Evolutionary conservation across 2,113 vertebrate genomes (phyloP).

Genomic region (Hyperopisus bebe): DNA sequence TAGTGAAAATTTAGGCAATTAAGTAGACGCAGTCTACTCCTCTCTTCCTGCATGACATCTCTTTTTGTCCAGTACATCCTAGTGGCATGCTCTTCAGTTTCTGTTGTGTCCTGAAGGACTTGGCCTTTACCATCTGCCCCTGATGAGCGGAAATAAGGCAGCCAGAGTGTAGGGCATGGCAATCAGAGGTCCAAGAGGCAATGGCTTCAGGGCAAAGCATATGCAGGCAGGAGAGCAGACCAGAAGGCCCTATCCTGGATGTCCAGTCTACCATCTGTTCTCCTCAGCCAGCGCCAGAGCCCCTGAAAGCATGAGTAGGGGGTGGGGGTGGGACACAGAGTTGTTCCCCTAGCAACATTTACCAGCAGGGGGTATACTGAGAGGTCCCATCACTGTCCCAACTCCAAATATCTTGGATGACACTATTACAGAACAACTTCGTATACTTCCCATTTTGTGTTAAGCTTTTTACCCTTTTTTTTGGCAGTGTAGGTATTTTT

Average conservation of each 20-base stretch:
- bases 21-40: not conserved
- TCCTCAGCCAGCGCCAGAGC: not conserved
- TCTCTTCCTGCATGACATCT: not conserved
- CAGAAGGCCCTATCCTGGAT: slow-evolving; percentile 23
- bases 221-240: slow-evolving; percentile 17
- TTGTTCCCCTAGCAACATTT: not conserved
- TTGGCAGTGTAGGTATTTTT: not conserved
- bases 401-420: not conserved
- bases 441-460: not conserved
- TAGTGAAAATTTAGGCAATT: not conserved
- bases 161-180: not conserved
- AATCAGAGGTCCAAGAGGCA: slow-evolving; percentile 8
- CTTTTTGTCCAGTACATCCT: not conserved
- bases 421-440: not conserved
- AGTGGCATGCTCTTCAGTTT: not conserved
- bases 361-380: not conserved
- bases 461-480: not conserved
- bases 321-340: not conserved
- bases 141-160: not conserved
- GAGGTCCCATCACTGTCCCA: not conserved
- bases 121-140: slow-evolving; percentile 5
- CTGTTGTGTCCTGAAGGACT: not conserved
- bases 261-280: slow-evolving; percentile 23
- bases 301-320: slow-evolving; percentile 7
- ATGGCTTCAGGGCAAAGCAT: slow-evolving; percentile 21